Percentiles rank a stretch among this genome's conserved stretches.
phyloP scores from a whole-genome alignment of 1,140 invertebrate species.

The Eriocheir sinensis region DNA sequence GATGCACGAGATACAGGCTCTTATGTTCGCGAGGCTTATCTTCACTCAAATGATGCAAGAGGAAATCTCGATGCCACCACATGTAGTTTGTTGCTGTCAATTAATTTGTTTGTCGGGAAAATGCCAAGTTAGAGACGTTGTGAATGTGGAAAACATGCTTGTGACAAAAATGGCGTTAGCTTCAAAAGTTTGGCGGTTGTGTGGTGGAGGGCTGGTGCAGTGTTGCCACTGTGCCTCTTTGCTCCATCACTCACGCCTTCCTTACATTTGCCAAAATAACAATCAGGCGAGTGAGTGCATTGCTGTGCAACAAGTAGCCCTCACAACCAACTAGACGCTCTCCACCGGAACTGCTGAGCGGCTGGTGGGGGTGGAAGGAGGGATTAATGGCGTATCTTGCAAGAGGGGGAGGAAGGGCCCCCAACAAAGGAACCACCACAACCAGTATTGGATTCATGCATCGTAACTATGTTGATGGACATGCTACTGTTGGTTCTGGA shows the following conservation, averaged over 20 bases:
- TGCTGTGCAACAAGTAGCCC: conserved; percentile 75
- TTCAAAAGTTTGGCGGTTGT: conserved; percentile 74
- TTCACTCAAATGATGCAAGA: conserved; percentile 54
- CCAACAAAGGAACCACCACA: conserved; percentile 56
- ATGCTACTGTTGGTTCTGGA: conserved; percentile 42
- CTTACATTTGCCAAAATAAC: conserved; percentile 77
- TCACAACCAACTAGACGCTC: conserved; percentile 65
- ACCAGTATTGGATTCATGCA: conserved; percentile 23
- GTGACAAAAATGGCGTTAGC: conserved; percentile 17
- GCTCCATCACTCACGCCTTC: conserved; percentile 65
- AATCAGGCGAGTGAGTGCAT: conserved; percentile 77
- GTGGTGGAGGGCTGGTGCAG: conserved; percentile 38
- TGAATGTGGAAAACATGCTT: conserved; percentile 38
- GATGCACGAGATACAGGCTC: background rate
- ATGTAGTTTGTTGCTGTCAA: conserved; percentile 55
- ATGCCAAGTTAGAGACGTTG: background rate
- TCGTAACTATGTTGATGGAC: conserved; percentile 29
- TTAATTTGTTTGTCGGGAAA: conserved; percentile 38
- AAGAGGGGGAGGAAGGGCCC: background rate
- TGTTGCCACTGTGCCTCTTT: conserved; percentile 46
- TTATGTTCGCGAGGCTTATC: conserved; percentile 72
- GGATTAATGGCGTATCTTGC: conserved; percentile 56
- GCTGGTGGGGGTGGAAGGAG: conserved; percentile 9
- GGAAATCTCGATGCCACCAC: conserved; percentile 52
- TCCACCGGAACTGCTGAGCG: conserved; percentile 12